phyloP scores from a whole-genome alignment of 2,888 invertebrate genomes.

The Iphiclides podalirius region DNA sequence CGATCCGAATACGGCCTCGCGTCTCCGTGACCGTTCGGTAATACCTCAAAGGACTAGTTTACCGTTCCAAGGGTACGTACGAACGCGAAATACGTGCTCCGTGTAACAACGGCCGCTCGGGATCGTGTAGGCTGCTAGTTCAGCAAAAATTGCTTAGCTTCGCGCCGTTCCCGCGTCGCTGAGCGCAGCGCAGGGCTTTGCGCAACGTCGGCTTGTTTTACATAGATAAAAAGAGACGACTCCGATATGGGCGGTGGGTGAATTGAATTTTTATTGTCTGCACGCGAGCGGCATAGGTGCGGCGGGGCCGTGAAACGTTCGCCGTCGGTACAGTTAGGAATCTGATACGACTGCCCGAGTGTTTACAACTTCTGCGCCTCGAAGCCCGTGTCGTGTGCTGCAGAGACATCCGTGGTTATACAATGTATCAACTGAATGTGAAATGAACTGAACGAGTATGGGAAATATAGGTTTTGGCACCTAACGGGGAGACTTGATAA shows the following conservation, averaged over 20 bases:
- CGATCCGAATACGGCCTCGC: conserved; percentile 6
- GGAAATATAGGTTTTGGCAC: background rate
- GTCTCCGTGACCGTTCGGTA: background rate
- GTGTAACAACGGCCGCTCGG: conserved; percentile 1
- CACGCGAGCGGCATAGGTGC: too few species aligned
- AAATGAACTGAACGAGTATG: background rate
- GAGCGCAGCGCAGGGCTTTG: conserved; percentile 29
- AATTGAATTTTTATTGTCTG: conserved; percentile 66
- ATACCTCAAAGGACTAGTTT: background rate
- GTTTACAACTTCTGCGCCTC: conserved; percentile 38
- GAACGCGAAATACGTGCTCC: background rate
- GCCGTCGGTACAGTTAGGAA: conserved; percentile 65
- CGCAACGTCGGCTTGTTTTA: conserved; percentile 36
- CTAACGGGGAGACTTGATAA: background rate
- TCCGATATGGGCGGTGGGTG: too few species aligned
- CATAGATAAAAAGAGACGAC: conserved; percentile 54
- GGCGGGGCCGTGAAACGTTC: conserved; percentile 42
- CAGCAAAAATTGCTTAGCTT: too few species aligned
- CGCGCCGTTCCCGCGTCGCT: conserved; percentile 38
- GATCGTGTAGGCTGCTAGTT: conserved; percentile 17
- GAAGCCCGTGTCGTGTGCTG: conserved; percentile 31
- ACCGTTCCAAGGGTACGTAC: conserved; percentile 2
- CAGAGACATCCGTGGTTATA: background rate
- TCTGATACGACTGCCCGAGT: conserved; percentile 46
- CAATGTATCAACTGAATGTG: background rate